A percentile compares a stretch with the other conserved stretches of the same genome.
Conservation (phyloP, 2,113 vertebrate genomes). For the Deroptyus accipitrinus region DNA sequence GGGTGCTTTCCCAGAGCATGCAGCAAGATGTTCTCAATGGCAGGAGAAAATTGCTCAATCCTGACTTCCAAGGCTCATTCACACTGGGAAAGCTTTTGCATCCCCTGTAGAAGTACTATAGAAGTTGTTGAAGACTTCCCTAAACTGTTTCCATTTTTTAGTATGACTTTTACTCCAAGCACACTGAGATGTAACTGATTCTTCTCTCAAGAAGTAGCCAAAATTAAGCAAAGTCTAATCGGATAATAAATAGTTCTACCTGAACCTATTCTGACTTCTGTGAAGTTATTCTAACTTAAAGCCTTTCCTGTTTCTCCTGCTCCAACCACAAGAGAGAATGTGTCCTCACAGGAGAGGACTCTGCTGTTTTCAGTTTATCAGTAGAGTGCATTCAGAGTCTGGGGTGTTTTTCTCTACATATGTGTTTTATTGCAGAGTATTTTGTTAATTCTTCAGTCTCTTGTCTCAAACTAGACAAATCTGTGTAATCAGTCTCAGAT, state of each 20-base stretch:
- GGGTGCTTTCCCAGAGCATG: not conserved
- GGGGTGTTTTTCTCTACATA: fast-evolving
- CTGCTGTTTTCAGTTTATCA: not conserved
- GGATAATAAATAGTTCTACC: not conserved
- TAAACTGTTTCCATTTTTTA: not conserved
- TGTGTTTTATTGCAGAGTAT: not conserved
- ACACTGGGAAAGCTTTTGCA: not conserved
- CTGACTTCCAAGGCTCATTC: not conserved
- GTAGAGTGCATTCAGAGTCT: not conserved
- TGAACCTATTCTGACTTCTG: not conserved
- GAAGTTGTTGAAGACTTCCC: not conserved
- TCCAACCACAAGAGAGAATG: not conserved
- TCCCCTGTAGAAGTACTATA: not conserved
- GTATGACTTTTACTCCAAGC: not conserved
- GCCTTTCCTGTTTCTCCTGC: not conserved
- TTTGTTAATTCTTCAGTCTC: not conserved
- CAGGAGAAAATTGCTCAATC: not conserved
- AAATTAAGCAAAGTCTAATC: not conserved
- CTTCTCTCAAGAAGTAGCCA: not conserved
- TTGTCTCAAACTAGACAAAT: not conserved
- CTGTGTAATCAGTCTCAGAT: conserved; percentile 13
- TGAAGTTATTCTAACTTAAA: not conserved
- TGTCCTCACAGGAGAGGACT: not conserved
- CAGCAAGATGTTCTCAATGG: not conserved
- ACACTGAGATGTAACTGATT: not conserved